Evolutionary conservation across 1,140 invertebrate genomes (phyloP).

Genomic region (Megalopta genalis): DNA sequence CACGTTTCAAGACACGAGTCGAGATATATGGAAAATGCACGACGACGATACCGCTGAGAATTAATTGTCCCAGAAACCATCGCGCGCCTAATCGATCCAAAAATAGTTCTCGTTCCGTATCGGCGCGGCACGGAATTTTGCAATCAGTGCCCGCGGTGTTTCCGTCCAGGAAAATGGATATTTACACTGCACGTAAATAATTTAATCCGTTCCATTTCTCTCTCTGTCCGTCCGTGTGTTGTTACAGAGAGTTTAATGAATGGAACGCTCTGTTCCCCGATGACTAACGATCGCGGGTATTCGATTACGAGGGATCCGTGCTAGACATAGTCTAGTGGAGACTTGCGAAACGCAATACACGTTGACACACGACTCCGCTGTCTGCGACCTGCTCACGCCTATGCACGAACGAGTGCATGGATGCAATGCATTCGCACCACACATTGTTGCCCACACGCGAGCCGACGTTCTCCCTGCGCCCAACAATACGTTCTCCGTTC

Average conservation of each 20-base stretch:
- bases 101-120: too few species aligned
- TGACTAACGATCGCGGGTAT: slow-evolving; percentile 44
- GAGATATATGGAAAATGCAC: too few species aligned
- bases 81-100: too few species aligned
- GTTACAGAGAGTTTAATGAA: slow-evolving; percentile 36
- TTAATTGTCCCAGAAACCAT: too few species aligned
- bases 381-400: slow-evolving; percentile 66
- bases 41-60: too few species aligned
- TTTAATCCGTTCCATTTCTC: slow-evolving; percentile 3
- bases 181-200: background rate
- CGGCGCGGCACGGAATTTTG: too few species aligned
- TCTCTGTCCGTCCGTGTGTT: background rate
- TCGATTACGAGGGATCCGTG: slow-evolving; percentile 51
- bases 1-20: too few species aligned
- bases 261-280: slow-evolving; percentile 38
- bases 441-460: slow-evolving; percentile 55
- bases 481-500: slow-evolving; percentile 19
- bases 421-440: slow-evolving; percentile 31
- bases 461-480: slow-evolving; percentile 8
- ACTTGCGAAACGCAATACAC: slow-evolving; percentile 61
- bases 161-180: background rate
- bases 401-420: slow-evolving; percentile 49
- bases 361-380: slow-evolving; percentile 62
- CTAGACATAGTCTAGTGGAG: slow-evolving; percentile 57
- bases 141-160: background rate